Evolutionary conservation across 2,888 invertebrate genomes (phyloP).

Genomic region (Hydriomena furcata): DNA sequence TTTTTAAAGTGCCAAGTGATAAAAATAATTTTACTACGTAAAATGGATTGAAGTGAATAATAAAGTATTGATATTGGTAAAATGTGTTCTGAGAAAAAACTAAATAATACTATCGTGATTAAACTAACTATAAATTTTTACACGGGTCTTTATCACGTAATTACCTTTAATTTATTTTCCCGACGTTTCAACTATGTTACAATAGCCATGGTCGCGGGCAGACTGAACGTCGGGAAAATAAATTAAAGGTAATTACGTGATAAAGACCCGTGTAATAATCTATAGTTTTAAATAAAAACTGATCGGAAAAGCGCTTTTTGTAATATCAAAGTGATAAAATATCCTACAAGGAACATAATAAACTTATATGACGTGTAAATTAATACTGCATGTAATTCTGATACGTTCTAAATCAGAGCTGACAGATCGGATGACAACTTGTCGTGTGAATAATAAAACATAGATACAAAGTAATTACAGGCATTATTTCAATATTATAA

Average conservation of each 20-base stretch:
- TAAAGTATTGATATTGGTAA: background rate
- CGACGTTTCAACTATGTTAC: too few relatives aligned
- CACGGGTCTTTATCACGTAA: too few relatives aligned
- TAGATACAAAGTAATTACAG: constrained; percentile 2
- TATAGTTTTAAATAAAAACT: too few relatives aligned
- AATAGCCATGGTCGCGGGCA: too few relatives aligned
- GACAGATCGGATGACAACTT: constrained; percentile 51
- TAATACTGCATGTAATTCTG: constrained; percentile 72
- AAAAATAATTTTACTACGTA: background rate
- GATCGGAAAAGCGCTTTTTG: too few relatives aligned
- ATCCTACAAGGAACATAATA: constrained; percentile 13
- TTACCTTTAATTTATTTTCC: too few relatives aligned
- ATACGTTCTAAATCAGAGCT: constrained; percentile 64
- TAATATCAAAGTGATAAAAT: background rate
- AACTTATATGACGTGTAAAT: constrained; percentile 52
- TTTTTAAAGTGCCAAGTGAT: background rate
- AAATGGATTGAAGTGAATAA: constrained; percentile 5
- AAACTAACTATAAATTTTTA: too few relatives aligned
- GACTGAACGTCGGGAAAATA: too few relatives aligned
- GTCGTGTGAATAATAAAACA: constrained; percentile 55
- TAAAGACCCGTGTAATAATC: too few relatives aligned
- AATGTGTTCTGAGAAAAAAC: background rate
- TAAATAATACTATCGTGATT: too few relatives aligned
- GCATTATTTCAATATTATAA: too few relatives aligned
- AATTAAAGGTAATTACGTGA: too few relatives aligned